These are phyloP conservation scores for Sesia bembeciformis DNA, from an alignment of 2,888 invertebrate species.

Conservation along the genomic window DNA sequence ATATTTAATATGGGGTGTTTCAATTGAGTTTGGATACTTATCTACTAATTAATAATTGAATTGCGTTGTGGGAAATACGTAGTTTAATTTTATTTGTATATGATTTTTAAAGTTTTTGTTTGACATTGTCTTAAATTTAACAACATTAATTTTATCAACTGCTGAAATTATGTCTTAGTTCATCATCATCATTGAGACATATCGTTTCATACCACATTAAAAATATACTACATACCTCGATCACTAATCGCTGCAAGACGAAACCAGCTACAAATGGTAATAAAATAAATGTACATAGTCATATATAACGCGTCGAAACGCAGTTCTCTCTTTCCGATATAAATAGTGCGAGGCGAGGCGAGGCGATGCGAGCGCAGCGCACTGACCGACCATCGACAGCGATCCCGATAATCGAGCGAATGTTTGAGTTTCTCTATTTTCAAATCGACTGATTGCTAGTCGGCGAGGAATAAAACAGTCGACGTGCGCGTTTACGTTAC, in stretches of 20 bases:
- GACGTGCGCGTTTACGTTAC: conserved; percentile 43
- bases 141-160: too few species aligned
- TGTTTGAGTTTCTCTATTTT: conserved; percentile 70
- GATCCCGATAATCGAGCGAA: conserved; percentile 67
- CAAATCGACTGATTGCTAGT: conserved; percentile 50
- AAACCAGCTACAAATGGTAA: conserved; percentile 70
- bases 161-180: too few species aligned
- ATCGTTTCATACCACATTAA: conserved; percentile 32
- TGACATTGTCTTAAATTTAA: too few species aligned
- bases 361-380: conserved; percentile 46
- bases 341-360: conserved; percentile 59
- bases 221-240: conserved; percentile 33
- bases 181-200: too few species aligned
- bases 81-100: too few species aligned
- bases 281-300: conserved; percentile 61
- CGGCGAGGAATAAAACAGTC: conserved; percentile 19
- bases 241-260: conserved; percentile 61
- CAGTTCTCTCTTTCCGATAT: conserved; percentile 64
- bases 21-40: too few species aligned
- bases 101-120: too few species aligned
- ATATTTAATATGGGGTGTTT: too few species aligned
- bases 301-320: conserved; percentile 63
- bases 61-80: too few species aligned
- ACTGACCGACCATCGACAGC: conserved; percentile 69
- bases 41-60: too few species aligned